phyloP scores from a whole-genome alignment of 1,140 invertebrate genomes.

The Drosophila santomea region DNA sequence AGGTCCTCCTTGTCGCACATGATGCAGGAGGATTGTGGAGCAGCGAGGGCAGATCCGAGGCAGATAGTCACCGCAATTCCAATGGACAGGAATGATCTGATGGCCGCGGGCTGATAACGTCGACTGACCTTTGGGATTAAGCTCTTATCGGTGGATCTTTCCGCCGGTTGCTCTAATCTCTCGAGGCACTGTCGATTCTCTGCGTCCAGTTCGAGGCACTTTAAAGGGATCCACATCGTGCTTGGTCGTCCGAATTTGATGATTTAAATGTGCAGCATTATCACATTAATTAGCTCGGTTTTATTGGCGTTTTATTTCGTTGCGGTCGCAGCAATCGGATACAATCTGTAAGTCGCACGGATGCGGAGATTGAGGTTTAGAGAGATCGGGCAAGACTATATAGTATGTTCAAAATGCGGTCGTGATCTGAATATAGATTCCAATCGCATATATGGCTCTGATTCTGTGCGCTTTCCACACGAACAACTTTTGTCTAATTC shows the following conservation, averaged over 20 bases:
- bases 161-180: slow-evolving; percentile 8
- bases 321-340: slow-evolving; percentile 56
- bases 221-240: slow-evolving; percentile 34
- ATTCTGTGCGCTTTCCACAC: slow-evolving; percentile 43
- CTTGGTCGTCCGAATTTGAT: slow-evolving; percentile 15
- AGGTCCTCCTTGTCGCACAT: slow-evolving; percentile 75
- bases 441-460: slow-evolving; percentile 32
- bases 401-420: slow-evolving; percentile 57
- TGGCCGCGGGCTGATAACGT: slow-evolving; percentile 10
- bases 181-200: slow-evolving; percentile 17
- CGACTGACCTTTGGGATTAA: slow-evolving; percentile 13
- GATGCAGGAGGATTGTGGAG: slow-evolving; percentile 72
- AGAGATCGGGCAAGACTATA: slow-evolving; percentile 32
- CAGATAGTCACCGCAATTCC: slow-evolving; percentile 21
- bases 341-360: slow-evolving; percentile 52
- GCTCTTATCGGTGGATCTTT: slow-evolving; percentile 13
- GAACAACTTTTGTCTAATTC: slow-evolving; percentile 40
- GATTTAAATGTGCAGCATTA: slow-evolving; percentile 46
- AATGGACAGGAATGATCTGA: slow-evolving; percentile 31
- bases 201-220: slow-evolving; percentile 7
- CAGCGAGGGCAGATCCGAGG: slow-evolving; percentile 31
- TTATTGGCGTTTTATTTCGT: slow-evolving; percentile 46
- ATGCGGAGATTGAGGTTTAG: slow-evolving; percentile 17
- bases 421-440: slow-evolving; percentile 50
- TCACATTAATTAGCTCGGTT: slow-evolving; percentile 61